Conservation (phyloP, 2,797 vertebrate genomes). For the Crypturellus tataupa region DNA sequence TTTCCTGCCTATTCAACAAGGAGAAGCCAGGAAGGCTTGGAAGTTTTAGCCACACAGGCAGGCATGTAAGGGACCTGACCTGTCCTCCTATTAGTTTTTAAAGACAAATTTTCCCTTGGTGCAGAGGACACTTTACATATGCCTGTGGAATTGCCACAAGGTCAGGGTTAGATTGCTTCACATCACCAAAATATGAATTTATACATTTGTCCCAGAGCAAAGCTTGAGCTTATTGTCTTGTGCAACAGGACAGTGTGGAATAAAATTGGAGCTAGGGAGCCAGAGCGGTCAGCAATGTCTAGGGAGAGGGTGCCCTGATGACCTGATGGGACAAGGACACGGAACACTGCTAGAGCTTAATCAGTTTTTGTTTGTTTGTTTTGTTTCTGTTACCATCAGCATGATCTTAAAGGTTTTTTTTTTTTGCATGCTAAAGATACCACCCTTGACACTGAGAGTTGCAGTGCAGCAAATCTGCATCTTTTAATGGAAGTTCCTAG, state of each 20-base stretch:
- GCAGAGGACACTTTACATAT: background rate
- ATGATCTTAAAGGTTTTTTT: slow-evolving; percentile 12
- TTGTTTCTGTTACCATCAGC: background rate
- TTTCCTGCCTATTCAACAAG: background rate
- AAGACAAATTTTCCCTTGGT: background rate
- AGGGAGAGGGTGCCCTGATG: background rate
- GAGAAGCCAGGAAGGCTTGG: background rate
- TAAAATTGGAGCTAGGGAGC: background rate
- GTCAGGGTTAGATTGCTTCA: slow-evolving; percentile 44
- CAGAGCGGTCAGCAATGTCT: background rate
- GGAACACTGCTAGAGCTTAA: background rate
- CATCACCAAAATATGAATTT: background rate
- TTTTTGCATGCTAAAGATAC: background rate
- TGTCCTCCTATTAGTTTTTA: background rate
- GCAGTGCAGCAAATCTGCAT: background rate
- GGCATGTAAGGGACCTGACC: background rate
- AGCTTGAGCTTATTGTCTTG: background rate
- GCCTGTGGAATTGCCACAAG: background rate
- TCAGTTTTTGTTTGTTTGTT: background rate
- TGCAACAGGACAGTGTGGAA: slow-evolving; percentile 30
- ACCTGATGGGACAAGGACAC: background rate
- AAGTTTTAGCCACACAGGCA: background rate
- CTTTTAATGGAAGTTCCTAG: slow-evolving; percentile 43
- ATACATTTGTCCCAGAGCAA: slow-evolving; percentile 10
- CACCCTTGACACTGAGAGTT: background rate